Percentiles rank a stretch among this genome's conserved stretches.
phyloP scores from a whole-genome alignment of 2,113 vertebrate genomes.

The Microcebus lehilahytsara region DNA sequence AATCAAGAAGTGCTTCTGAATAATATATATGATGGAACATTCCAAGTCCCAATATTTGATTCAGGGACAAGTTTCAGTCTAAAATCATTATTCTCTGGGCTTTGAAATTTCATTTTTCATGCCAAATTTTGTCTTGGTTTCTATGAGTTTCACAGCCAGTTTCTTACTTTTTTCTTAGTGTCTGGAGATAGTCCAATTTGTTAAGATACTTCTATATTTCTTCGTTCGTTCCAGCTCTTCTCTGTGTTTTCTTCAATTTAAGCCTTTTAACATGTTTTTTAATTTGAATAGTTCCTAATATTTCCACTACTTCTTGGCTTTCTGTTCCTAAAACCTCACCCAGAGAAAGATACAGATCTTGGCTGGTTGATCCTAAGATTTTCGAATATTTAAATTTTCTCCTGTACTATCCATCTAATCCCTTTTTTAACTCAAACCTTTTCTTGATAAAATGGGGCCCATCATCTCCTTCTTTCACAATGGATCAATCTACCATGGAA shows the following conservation, averaged over 20 bases:
- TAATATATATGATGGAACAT: background rate
- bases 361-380: background rate
- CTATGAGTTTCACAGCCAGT: background rate
- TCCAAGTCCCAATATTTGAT: background rate
- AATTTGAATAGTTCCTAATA: background rate
- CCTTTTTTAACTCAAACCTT: background rate
- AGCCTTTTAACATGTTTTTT: background rate
- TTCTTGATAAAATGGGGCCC: background rate
- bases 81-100: background rate
- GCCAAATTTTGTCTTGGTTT: background rate
- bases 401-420: background rate
- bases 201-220: background rate
- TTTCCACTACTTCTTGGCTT: background rate
- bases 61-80: background rate
- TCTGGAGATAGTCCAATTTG: background rate
- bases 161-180: background rate
- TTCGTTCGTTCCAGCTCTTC: conserved; percentile 9
- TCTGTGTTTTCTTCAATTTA: background rate
- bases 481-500: background rate
- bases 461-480: background rate
- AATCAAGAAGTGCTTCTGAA: background rate
- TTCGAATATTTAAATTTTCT: conserved; percentile 8
- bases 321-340: background rate
- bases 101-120: background rate
- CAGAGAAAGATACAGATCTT: background rate